Conservation (phyloP, 2,797 vertebrate species). For the Sorex maritimensis region DNA sequence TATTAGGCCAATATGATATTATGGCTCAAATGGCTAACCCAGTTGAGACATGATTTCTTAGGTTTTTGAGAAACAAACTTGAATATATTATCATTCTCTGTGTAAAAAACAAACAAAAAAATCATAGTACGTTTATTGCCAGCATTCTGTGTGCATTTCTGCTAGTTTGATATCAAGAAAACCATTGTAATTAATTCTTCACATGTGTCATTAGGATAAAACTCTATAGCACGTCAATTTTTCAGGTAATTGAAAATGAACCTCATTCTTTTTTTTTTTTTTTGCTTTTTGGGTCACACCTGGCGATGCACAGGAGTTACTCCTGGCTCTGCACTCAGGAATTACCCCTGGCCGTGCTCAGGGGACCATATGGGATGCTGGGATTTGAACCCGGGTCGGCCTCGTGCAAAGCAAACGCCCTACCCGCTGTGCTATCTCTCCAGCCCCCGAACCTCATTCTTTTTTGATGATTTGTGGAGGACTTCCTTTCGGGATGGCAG, state of each 20-base stretch:
- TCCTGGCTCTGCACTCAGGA: no score
- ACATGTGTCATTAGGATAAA: not conserved
- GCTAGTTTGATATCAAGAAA: not conserved
- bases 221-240: not conserved
- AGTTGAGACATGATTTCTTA: not conserved
- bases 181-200: not conserved
- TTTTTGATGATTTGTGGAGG: not conserved
- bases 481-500: not conserved
- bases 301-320: no score
- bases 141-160: not conserved
- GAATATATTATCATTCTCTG: not conserved
- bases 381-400: no score
- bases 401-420: no score
- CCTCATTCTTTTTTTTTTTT: not conserved
- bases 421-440: no score
- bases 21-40: not conserved
- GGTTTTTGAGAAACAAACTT: slow-evolving; percentile 17
- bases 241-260: not conserved
- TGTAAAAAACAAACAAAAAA: not conserved
- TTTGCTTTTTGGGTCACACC: no score
- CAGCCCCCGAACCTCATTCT: not conserved
- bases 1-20: not conserved
- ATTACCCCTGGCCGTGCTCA: no score
- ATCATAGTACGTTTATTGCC: not conserved
- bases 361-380: no score